phyloP scores from a whole-genome alignment of 2,113 vertebrate genomes.

The Gnathonemus echidnorhynchus region DNA sequence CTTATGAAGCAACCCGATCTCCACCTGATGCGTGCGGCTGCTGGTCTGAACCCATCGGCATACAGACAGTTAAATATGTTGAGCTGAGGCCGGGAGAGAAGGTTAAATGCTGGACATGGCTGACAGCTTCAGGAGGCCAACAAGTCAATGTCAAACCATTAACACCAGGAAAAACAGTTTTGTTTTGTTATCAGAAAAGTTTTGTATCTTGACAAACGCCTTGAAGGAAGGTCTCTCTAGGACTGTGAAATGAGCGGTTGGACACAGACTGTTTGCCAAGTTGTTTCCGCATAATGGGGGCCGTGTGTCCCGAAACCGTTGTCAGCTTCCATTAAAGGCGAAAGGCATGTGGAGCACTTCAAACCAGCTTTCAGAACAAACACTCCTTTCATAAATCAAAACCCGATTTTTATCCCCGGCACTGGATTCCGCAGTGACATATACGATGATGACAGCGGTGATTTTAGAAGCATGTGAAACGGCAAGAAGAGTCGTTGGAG shows the following conservation, averaged over 20 bases:
- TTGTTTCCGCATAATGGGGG: neutral
- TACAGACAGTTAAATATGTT: neutral
- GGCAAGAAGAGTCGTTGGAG: neutral
- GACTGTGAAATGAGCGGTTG: neutral
- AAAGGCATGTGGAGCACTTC: neutral
- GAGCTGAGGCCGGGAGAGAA: neutral
- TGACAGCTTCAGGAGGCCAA: neutral
- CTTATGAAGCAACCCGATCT: neutral
- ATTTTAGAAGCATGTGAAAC: conserved; percentile 1
- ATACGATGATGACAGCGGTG: conserved; percentile 3
- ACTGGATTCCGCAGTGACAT: neutral
- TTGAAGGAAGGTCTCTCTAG: neutral
- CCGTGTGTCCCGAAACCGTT: neutral
- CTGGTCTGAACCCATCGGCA: neutral
- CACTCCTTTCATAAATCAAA: conserved; percentile 5
- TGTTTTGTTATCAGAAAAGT: conserved; percentile 2
- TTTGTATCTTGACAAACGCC: neutral
- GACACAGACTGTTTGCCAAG: neutral
- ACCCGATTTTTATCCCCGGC: neutral
- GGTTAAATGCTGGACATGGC: neutral
- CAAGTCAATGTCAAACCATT: neutral
- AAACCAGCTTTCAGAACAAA: conserved; percentile 6
- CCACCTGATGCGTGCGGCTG: neutral
- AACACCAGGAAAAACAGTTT: neutral
- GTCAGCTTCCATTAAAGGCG: neutral